Evolutionary conservation across 2,113 vertebrate species (phyloP).

Genomic region (Cyphomyrus plagiostoma): DNA sequence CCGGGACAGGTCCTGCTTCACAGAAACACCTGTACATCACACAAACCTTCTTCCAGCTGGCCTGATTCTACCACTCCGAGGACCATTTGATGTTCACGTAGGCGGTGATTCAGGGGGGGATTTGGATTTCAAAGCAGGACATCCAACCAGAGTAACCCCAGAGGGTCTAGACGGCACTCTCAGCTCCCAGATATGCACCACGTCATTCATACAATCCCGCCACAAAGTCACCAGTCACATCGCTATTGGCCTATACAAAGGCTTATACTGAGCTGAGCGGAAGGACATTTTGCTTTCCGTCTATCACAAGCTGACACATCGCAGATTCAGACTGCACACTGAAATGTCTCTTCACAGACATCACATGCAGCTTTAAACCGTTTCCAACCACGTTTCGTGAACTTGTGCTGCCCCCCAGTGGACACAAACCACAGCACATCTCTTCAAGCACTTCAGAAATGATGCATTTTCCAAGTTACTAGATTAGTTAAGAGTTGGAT

Average conservation of each 20-base stretch:
- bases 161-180: background rate
- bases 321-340: background rate
- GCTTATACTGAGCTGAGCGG: background rate
- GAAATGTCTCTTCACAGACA: background rate
- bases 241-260: background rate
- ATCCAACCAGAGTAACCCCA: background rate
- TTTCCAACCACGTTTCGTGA: background rate
- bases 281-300: background rate
- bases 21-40: too few species aligned
- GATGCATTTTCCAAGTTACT: background rate
- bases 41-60: background rate
- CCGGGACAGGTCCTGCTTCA: too few species aligned
- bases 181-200: background rate
- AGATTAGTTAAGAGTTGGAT: background rate
- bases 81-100: background rate
- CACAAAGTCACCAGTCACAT: background rate
- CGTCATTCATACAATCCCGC: background rate
- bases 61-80: background rate
- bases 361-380: background rate
- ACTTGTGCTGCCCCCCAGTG: slow-evolving; percentile 3
- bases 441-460: background rate
- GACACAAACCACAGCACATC: background rate
- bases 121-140: slow-evolving; percentile 2
- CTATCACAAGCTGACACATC: background rate
- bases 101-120: background rate